These are phyloP conservation scores for Ichneumoninae sp. DNA, from an alignment of 2,888 invertebrate genomes.

Conservation along the genomic window DNA sequence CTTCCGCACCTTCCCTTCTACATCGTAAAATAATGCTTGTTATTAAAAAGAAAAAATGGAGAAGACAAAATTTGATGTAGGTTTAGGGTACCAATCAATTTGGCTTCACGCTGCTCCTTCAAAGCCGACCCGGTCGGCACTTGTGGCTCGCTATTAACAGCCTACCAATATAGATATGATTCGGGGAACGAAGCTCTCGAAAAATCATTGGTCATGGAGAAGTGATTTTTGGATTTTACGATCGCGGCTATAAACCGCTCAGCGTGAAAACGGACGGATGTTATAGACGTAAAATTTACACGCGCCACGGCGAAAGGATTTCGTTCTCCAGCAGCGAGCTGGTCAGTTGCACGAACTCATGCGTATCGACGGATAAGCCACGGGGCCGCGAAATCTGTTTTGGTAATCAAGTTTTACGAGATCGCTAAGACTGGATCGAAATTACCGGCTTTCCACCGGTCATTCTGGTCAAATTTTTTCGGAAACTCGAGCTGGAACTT, in stretches of 20 bases:
- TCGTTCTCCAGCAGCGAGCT: conserved; percentile 24
- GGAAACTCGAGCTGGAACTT: background rate
- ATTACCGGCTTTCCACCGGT: background rate
- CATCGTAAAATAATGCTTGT: background rate
- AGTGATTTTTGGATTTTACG: conserved; percentile 52
- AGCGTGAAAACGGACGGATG: conserved; percentile 55
- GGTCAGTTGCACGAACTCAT: conserved; percentile 24
- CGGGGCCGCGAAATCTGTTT: conserved; percentile 65
- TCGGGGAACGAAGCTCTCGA: conserved; percentile 26
- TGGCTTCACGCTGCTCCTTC: background rate
- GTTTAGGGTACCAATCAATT: background rate
- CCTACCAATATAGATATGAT: conserved; percentile 28
- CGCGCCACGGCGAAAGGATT: conserved; percentile 33
- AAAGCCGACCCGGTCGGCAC: background rate
- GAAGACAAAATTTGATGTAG: background rate
- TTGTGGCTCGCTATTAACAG: conserved; percentile 8
- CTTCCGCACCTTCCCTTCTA: background rate
- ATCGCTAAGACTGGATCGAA: background rate
- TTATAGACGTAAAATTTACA: conserved; percentile 60
- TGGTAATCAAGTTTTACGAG: conserved; percentile 67
- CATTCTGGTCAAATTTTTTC: background rate
- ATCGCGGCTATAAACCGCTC: conserved; percentile 18
- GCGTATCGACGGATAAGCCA: conserved; percentile 23
- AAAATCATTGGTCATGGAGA: conserved; percentile 46
- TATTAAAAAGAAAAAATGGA: background rate